Percentiles rank a stretch among this genome's conserved stretches.
Conservation (phyloP, 1,140 invertebrate species). For the Hestina assimilis region DNA sequence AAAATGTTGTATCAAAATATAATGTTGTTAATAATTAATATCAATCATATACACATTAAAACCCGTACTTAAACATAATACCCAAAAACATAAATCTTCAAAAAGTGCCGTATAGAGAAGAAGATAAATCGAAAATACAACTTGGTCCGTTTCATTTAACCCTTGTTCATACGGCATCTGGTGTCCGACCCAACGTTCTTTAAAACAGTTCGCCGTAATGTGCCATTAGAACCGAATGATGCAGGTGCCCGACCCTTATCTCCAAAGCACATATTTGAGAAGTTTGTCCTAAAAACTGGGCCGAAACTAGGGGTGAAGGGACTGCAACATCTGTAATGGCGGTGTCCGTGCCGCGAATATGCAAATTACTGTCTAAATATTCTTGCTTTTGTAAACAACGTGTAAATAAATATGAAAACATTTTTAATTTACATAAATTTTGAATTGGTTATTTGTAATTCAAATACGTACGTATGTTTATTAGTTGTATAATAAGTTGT, state of each 20-base stretch:
- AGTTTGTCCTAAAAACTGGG: slow-evolving; percentile 62
- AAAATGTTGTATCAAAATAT: too few relatives aligned
- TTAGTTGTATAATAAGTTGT: too few relatives aligned
- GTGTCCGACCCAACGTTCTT: slow-evolving; percentile 29
- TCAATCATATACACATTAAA: too few relatives aligned
- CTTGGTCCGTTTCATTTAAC: slow-evolving; percentile 41
- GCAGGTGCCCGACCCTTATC: slow-evolving; percentile 62
- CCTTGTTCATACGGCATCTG: slow-evolving; percentile 44
- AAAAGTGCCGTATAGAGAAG: background rate
- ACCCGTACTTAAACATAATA: too few relatives aligned
- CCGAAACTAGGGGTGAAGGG: slow-evolving; percentile 39
- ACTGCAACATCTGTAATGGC: slow-evolving; percentile 51
- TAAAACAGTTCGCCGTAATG: slow-evolving; percentile 57
- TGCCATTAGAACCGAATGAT: slow-evolving; percentile 58
- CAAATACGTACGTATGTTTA: too few relatives aligned
- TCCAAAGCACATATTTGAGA: slow-evolving; percentile 56
- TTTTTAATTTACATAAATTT: slow-evolving; percentile 17
- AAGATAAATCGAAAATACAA: slow-evolving; percentile 48
- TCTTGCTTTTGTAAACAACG: slow-evolving; percentile 27
- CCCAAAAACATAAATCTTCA: background rate
- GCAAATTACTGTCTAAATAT: slow-evolving; percentile 51
- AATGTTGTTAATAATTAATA: too few relatives aligned
- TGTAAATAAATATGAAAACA: slow-evolving; percentile 32
- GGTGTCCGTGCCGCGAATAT: slow-evolving; percentile 35
- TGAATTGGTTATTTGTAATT: too few relatives aligned